Conservation (phyloP, 2,113 vertebrate genomes). For the Myrmophylax atrothorax region DNA sequence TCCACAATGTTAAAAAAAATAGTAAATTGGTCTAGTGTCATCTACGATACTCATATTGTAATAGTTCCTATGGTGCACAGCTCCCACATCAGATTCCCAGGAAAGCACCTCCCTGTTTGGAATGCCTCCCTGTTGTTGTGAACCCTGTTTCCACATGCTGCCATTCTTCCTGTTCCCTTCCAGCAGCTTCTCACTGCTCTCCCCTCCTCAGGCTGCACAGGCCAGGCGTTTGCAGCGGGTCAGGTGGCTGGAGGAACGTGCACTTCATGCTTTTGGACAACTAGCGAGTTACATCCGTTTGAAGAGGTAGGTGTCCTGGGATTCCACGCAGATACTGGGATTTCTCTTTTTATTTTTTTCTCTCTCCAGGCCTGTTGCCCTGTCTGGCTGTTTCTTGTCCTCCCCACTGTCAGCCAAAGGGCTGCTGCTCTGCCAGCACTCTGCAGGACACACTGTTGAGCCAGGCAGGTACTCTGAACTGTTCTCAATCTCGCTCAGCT, state of each 20-base stretch:
- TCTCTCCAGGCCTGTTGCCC: not conserved
- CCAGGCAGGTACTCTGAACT: not conserved
- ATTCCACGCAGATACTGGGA: not conserved
- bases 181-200: not conserved
- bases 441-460: not conserved
- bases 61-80: not conserved
- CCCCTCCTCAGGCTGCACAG: not conserved
- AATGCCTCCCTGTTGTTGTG: not conserved
- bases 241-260: not conserved
- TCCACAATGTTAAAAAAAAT: not conserved
- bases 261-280: not conserved
- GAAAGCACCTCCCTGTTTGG: not conserved
- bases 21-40: not conserved
- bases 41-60: accelerated
- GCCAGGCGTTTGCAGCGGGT: not conserved
- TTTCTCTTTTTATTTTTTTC: not conserved
- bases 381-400: not conserved
- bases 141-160: not conserved
- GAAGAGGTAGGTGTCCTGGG: not conserved
- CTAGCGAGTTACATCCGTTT: not conserved
- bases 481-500: not conserved
- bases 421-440: not conserved
- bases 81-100: not conserved
- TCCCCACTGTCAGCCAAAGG: not conserved
- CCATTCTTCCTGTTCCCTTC: not conserved